These are phyloP conservation scores for Drosophila tropicalis DNA, from an alignment of 1,140 invertebrate species.

Conservation along the genomic window DNA sequence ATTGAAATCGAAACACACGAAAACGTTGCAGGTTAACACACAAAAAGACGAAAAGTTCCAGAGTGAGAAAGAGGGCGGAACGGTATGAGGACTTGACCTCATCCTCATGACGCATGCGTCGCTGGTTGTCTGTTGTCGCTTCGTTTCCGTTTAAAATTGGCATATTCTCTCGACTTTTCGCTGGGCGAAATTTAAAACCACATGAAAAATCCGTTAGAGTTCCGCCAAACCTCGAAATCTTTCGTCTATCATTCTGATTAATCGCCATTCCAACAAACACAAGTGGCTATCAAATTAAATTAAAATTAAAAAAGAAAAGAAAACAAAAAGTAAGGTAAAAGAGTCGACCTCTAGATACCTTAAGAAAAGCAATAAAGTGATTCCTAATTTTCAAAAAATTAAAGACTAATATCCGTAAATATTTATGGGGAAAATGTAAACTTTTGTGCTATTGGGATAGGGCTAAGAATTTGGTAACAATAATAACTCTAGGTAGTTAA, in stretches of 20 bases:
- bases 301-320: slow-evolving; percentile 53
- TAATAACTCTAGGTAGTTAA: too few species aligned
- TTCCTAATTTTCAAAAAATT: too few species aligned
- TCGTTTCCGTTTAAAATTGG: slow-evolving; percentile 53
- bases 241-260: slow-evolving; percentile 54
- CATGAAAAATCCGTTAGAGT: slow-evolving; percentile 36
- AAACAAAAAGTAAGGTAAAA: background rate
- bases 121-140: slow-evolving; percentile 9
- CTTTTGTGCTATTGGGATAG: too few species aligned
- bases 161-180: slow-evolving; percentile 38
- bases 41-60: slow-evolving; percentile 24
- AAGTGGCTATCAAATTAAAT: slow-evolving; percentile 41
- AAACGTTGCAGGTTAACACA: slow-evolving; percentile 37
- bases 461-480: too few species aligned
- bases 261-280: slow-evolving; percentile 40
- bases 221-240: slow-evolving; percentile 9
- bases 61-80: background rate
- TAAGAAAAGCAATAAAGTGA: too few species aligned
- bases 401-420: too few species aligned
- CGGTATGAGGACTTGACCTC: slow-evolving; percentile 37
- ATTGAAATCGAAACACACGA: slow-evolving; percentile 71
- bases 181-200: slow-evolving; percentile 48
- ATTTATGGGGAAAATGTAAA: too few species aligned
- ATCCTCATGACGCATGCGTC: slow-evolving; percentile 51
- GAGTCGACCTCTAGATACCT: background rate